These are phyloP conservation scores for Megalops cyprinoides DNA, from an alignment of 2,797 vertebrate genomes.

Conservation along the genomic window DNA sequence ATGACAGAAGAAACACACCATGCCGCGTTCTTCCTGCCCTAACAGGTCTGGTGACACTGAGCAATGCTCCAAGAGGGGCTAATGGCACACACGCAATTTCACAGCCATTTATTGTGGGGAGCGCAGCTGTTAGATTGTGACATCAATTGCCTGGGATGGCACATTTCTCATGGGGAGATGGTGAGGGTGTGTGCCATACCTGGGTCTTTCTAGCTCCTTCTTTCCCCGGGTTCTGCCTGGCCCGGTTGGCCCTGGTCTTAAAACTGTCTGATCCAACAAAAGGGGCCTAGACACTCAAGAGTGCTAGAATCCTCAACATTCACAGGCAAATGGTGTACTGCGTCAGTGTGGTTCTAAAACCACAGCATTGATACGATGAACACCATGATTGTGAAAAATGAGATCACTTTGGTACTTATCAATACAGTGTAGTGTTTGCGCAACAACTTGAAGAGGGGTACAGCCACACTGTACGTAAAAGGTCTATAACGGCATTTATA, in stretches of 20 bases:
- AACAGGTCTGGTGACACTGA: neutral
- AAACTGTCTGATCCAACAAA: neutral
- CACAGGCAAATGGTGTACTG: no score
- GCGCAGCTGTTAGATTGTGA: constrained; percentile 1
- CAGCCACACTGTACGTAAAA: no score
- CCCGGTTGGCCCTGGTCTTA: neutral
- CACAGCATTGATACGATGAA: neutral
- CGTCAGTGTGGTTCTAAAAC: neutral
- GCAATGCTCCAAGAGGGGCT: neutral
- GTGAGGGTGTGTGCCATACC: neutral
- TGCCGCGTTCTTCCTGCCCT: neutral
- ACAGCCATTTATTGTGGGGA: neutral
- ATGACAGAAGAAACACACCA: neutral
- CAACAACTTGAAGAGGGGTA: neutral
- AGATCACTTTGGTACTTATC: no score
- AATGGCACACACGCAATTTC: constrained; percentile 2
- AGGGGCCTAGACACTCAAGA: neutral
- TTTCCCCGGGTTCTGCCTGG: neutral
- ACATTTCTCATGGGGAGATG: neutral
- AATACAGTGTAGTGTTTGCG: neutral
- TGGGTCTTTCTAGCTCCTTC: neutral
- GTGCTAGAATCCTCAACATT: neutral
- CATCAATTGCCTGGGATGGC: neutral
- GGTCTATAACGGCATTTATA: neutral
- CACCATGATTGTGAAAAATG: neutral